Percentiles rank a stretch among this genome's conserved stretches.
phyloP scores from a whole-genome alignment of 2,113 vertebrate species.

The Elaphurus davidianus region DNA sequence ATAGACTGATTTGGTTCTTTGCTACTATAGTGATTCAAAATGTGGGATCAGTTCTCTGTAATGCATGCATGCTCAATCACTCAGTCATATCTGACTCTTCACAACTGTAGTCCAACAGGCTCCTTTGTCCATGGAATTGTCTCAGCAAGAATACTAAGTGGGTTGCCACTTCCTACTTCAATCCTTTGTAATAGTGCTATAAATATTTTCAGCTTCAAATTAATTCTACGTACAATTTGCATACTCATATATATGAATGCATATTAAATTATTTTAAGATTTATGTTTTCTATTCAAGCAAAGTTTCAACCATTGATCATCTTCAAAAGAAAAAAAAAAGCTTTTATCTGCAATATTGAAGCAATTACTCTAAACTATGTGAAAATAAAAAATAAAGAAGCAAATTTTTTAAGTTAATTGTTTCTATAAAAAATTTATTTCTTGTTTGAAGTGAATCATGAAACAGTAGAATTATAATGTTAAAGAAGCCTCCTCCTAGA shows the following conservation, averaged over 20 bases:
- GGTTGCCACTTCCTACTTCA: not conserved
- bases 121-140: not conserved
- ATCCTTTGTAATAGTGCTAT: slow-evolving; percentile 53
- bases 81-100: not conserved
- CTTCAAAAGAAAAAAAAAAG: slow-evolving; percentile 37
- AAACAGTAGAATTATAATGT: slow-evolving; percentile 11
- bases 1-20: slow-evolving; percentile 27
- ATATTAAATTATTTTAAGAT: slow-evolving; percentile 66
- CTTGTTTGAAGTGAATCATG: slow-evolving; percentile 25
- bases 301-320: slow-evolving; percentile 59
- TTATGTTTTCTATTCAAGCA: slow-evolving; percentile 48
- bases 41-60: not conserved
- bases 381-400: slow-evolving; percentile 43
- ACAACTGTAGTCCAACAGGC: not conserved
- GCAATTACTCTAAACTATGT: slow-evolving; percentile 54
- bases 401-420: slow-evolving; percentile 36
- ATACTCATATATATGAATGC: slow-evolving; percentile 33
- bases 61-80: not conserved
- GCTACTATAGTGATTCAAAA: slow-evolving; percentile 42
- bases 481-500: not conserved
- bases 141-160: not conserved
- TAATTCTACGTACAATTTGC: slow-evolving; percentile 59
- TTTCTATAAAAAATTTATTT: slow-evolving; percentile 38
- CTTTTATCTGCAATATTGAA: slow-evolving; percentile 58
- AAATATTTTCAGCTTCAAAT: slow-evolving; percentile 60